phyloP scores from a whole-genome alignment of 30 jellyfish, hydroid and myxozoan genomes.

The Turritopsis rubra region DNA sequence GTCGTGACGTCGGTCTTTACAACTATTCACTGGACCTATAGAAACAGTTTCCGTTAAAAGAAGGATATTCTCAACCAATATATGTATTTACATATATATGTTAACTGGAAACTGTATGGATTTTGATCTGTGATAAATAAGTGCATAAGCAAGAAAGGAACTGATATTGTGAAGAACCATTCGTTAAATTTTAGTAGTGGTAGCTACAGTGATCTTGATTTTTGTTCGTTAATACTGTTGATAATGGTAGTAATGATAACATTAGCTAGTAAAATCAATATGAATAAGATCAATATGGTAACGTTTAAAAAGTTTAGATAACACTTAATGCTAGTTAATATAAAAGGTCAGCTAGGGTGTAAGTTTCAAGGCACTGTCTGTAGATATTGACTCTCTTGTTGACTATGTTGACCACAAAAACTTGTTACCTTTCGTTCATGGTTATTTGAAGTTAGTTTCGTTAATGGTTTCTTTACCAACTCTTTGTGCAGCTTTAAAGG shows the following conservation, averaged over 20 bases:
- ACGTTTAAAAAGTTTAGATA: not conserved
- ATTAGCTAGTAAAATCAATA: too few relatives aligned
- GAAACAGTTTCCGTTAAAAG: too few relatives aligned
- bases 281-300: too few relatives aligned
- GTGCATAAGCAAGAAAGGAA: too few relatives aligned
- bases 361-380: not conserved
- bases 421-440: not conserved
- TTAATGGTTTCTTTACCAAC: not conserved
- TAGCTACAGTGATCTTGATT: too few relatives aligned
- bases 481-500: too few relatives aligned
- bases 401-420: not conserved
- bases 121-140: too few relatives aligned
- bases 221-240: too few relatives aligned
- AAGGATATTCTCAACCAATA: too few relatives aligned
- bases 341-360: not conserved
- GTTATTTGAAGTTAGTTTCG: not conserved
- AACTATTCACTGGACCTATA: not conserved
- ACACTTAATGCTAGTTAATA: not conserved
- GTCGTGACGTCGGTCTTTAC: not conserved
- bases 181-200: too few relatives aligned
- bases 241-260: too few relatives aligned
- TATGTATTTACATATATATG: not conserved
- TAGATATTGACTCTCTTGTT: not conserved
- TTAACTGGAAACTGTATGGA: not conserved
- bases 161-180: too few relatives aligned